Evolutionary conservation across 2,113 vertebrate genomes (phyloP), one percentile per base, ranked within the genome.

Genomic region (Acrocephalus arundinaceus): DNA sequence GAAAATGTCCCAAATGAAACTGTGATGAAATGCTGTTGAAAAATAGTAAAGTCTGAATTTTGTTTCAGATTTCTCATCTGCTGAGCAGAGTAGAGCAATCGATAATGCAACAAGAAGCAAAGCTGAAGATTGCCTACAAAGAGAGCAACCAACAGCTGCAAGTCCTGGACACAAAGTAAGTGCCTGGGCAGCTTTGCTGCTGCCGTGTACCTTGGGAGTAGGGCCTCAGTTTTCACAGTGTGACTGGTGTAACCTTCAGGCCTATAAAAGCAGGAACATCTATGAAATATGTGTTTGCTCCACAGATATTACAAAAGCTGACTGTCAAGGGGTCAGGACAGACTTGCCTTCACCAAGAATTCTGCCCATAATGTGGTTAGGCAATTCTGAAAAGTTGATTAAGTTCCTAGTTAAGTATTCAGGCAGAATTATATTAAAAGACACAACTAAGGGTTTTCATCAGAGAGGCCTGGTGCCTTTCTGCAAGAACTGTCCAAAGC

Each of bases 101-200:
- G 0, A 98, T 98, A 61, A 97, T 97, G 63, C 98, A 98, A 71
- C 98, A 98, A 65, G 98, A 98, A 70, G 96, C 97, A 18, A 98
- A 98, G 84, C 87, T 98, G 95, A 98, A 98, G 79, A 86, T 98
- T 75, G 97, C 98, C 48, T 97, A 98, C 88, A 97, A 98, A 86
- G 98, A 98, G 18, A 98, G 97, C 86, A 98, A 94, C 92, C 98
- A 98, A 54, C 98, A 98, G 86, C 97, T 98, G 61, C 98, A 98
- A 67, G 97, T 98, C 9, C 89, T 98, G 96, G 98, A 98, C 37
- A 95, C 77, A 7, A 98, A 98, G 98, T 98, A 55, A 87, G 98
- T 96, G 25, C 17, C 48, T 9, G 12, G n/a, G n/a, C 57, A 54
- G 51, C 41, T 52, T 46, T 17, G 48, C 30, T 59, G 48, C n/a